phyloP scores from a whole-genome alignment of 2,113 vertebrate genomes.

The Brachypteracias leptosomus region DNA sequence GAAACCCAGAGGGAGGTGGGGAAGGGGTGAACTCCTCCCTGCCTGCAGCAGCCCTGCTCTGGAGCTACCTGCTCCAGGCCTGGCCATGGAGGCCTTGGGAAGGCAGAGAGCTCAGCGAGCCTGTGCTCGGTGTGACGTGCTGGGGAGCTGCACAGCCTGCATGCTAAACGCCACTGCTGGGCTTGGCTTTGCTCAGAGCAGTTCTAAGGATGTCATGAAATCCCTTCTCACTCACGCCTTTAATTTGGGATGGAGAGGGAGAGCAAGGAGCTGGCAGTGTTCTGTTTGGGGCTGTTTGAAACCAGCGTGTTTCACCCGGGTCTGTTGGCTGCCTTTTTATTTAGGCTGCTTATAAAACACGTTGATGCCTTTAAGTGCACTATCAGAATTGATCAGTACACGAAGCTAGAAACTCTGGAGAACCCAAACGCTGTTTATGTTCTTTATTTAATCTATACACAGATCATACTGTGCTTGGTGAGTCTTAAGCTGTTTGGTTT shows the following conservation, averaged over 20 bases:
- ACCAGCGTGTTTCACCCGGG: neutral
- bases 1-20: neutral
- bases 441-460: conserved; percentile 58
- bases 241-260: conserved; percentile 40
- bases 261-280: neutral
- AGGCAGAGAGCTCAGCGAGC: conserved; percentile 63
- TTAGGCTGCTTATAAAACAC: neutral
- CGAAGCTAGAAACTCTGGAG: conserved; percentile 36
- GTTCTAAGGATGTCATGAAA: conserved; percentile 52
- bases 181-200: conserved; percentile 48
- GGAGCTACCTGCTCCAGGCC: conserved; percentile 28
- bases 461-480: conserved; percentile 18
- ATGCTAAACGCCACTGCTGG: conserved; percentile 48
- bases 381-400: conserved; percentile 36
- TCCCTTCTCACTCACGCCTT: conserved; percentile 29
- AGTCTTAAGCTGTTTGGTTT: neutral
- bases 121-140: conserved; percentile 60
- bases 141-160: conserved; percentile 60
- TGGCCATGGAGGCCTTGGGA: conserved; percentile 64
- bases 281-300: conserved; percentile 13
- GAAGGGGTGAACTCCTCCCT: neutral
- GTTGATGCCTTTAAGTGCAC: conserved; percentile 22
- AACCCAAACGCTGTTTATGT: conserved; percentile 46
- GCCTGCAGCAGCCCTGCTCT: conserved; percentile 34
- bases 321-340: conserved; percentile 42